These are phyloP conservation scores for Halocaridina rubra DNA, from an alignment of 2,888 invertebrate species.

Conservation along the genomic window DNA sequence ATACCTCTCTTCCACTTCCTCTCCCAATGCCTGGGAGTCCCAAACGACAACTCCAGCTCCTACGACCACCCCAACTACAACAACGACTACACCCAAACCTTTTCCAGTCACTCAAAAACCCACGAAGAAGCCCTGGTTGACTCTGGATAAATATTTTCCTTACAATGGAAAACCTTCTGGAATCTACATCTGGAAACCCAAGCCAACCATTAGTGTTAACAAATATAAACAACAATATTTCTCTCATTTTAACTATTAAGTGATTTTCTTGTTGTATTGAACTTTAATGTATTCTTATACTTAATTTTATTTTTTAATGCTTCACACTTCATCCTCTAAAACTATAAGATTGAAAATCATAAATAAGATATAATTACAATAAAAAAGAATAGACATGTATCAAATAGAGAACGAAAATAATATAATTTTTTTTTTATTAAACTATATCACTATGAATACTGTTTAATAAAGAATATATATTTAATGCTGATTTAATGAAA, in stretches of 20 bases:
- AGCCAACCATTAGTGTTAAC: conserved; percentile 10
- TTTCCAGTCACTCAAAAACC: background rate
- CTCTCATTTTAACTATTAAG: conserved; percentile 55
- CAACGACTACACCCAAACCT: background rate
- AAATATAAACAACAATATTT: conserved; percentile 54
- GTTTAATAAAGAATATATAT: too few species aligned
- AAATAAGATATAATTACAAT: too few species aligned
- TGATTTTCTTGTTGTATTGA: too few species aligned
- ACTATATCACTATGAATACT: too few species aligned
- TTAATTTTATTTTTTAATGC: too few species aligned
- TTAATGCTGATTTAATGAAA: too few species aligned
- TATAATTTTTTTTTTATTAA: too few species aligned
- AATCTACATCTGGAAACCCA: conserved; percentile 50
- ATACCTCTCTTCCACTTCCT: background rate
- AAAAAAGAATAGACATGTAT: too few species aligned
- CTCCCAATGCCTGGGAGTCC: conserved; percentile 17
- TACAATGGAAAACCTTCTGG: conserved; percentile 50
- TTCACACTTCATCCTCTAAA: too few species aligned
- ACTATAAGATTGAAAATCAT: too few species aligned
- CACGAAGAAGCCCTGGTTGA: conserved; percentile 36
- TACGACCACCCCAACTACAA: conserved; percentile 16
- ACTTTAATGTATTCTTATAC: too few species aligned
- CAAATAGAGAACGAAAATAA: too few species aligned
- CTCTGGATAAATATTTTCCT: conserved; percentile 48
- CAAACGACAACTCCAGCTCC: conserved; percentile 23